Base-by-base conservation (phyloP, 2,888 invertebrate genomes). In the Yponomeuta evonymella region DNA sequence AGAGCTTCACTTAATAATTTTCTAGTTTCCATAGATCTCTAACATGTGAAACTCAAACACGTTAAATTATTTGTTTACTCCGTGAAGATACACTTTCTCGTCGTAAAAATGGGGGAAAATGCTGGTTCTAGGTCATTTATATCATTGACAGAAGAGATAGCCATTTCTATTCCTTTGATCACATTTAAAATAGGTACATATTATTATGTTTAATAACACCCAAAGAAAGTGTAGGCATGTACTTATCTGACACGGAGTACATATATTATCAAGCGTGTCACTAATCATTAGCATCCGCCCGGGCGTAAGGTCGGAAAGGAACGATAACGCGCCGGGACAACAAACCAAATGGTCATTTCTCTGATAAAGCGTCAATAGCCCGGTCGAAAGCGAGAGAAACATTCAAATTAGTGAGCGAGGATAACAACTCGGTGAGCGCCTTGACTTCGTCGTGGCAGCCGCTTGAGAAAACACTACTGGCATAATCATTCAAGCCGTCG, bases 361-460 rank as follows among this genome's bases (percentile, higher is more conserved):
- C 33, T 33, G 65, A 43, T 65, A 12, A 30, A 65, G 12, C 65
- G 15, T 65, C 65, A 65, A 65, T n/a, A 29, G 29, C 23, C 12
- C 33, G 30, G 15, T 1, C 33, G 65, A 11, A 15, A 15, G 51
- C 51, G 51, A 58, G 15, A 58, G 51, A 10, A 68, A 68, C 68
- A 43, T 69, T 29, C 43, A 67, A 67, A 67, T 33, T 58, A 71
- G 72, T 71, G 71, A 73, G 73, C 74, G 78, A 80, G 79, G 81
- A 80, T 81, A 82, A 82, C 67, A 79, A 67, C 58, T 70, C 23
- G 51, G 51, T 76, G 77, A 73, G 73, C 76, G 76, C 76, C 74
- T 70, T 74, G 77, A 79, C 77, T 78, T 76, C 77, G 77, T 78
- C 80, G 82, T 75, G 84, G 83, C 83, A 79, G 69, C 81, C 84